A percentile compares a stretch with the other conserved stretches of the same genome.
Conservation (phyloP, 2,888 invertebrate species). For the Dusona sp. region DNA sequence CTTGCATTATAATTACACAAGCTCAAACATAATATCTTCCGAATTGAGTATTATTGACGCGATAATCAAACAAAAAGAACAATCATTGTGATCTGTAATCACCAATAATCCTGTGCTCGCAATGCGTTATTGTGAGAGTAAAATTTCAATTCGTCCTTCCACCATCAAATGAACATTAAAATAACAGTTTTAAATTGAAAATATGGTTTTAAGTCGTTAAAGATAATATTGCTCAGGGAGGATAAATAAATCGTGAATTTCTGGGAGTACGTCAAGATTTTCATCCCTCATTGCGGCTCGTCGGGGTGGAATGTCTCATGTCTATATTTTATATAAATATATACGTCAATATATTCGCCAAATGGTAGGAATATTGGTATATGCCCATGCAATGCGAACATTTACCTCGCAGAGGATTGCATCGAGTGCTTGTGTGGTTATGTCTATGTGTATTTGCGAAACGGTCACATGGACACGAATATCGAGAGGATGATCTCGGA, state of each 20-base stretch:
- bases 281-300: background rate
- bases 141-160: background rate
- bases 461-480: conserved; percentile 27
- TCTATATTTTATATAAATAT: conserved; percentile 1
- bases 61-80: background rate
- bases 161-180: background rate
- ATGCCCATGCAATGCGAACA: conserved; percentile 30
- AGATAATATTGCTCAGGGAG: background rate
- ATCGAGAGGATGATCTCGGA: conserved; percentile 72
- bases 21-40: background rate
- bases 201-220: background rate
- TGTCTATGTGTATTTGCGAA: background rate
- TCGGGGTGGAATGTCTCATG: conserved; percentile 1
- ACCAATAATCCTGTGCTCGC: background rate
- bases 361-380: conserved; percentile 52
- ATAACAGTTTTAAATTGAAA: background rate
- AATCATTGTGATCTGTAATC: background rate
- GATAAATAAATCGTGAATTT: background rate
- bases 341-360: conserved; percentile 42
- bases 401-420: conserved; percentile 54
- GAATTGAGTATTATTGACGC: background rate
- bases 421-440: conserved; percentile 17
- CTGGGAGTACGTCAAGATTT: conserved; percentile 4
- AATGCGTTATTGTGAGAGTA: background rate
- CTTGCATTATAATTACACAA: background rate